Conservation (phyloP, 2,888 invertebrate genomes). For the Amiota minor region DNA sequence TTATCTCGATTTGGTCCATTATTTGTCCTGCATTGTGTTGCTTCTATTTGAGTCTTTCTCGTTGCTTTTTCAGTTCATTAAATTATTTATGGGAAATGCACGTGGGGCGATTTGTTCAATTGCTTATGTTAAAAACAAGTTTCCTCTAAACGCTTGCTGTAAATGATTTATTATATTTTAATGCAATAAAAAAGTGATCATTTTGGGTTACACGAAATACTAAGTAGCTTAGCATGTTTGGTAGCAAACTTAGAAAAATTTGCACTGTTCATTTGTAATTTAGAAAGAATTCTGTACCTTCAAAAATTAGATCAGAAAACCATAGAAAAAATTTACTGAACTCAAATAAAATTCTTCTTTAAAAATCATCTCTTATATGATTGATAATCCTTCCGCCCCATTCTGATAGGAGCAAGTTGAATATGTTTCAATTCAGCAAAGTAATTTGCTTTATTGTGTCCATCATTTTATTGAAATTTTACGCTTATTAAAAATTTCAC, state of each 20-base stretch:
- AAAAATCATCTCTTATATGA: background rate
- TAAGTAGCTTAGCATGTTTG: too few species aligned
- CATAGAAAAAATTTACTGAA: too few species aligned
- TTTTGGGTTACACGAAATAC: background rate
- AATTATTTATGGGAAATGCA: conserved; percentile 68
- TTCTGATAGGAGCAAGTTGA: background rate
- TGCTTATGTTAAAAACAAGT: conserved; percentile 51
- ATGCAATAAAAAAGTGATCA: conserved; percentile 4
- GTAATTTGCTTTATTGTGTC: background rate
- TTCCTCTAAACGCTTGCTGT: conserved; percentile 36
- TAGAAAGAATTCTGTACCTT: too few species aligned
- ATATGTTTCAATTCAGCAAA: background rate
- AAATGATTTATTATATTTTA: conserved; percentile 45
- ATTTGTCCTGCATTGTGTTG: conserved; percentile 36
- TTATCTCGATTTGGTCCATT: conserved; percentile 46
- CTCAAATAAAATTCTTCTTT: too few species aligned
- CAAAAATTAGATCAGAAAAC: too few species aligned
- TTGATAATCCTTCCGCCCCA: background rate
- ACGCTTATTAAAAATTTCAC: conserved; percentile 50
- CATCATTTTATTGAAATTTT: conserved; percentile 38
- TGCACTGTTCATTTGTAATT: too few species aligned
- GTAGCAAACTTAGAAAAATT: too few species aligned
- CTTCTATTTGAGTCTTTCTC: conserved; percentile 25
- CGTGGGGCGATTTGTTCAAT: conserved; percentile 63
- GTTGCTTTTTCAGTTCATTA: conserved; percentile 54